phyloP scores from a whole-genome alignment of 64 coral and sea anemone species.

The Catalaphyllia jardinei region DNA sequence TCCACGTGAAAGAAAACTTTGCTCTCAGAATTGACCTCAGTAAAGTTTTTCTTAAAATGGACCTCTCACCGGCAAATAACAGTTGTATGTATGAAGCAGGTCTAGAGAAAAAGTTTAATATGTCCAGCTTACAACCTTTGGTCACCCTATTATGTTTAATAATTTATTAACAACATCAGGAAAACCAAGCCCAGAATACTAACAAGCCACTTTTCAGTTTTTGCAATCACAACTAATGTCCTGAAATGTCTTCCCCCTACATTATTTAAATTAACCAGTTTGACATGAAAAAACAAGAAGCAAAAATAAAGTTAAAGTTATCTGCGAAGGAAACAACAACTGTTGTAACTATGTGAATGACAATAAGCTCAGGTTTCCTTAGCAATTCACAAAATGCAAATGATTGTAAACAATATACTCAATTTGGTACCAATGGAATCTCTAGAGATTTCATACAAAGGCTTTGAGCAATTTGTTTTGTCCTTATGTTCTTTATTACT shows the following conservation, averaged over 20 bases:
- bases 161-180: neutral
- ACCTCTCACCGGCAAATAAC: no score
- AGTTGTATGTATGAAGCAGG: neutral
- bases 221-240: neutral
- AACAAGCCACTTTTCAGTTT: neutral
- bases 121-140: neutral
- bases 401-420: neutral
- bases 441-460: no score
- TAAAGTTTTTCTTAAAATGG: no score
- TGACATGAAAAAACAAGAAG: neutral
- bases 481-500: neutral
- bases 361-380: neutral
- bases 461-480: neutral
- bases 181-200: constrained; percentile 9
- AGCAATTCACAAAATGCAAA: neutral
- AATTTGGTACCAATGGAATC: neutral
- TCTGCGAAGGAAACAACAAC: neutral
- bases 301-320: neutral
- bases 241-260: neutral
- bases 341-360: neutral
- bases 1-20: no score
- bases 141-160: constrained; percentile 4
- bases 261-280: neutral
- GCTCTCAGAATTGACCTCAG: no score
- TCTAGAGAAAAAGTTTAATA: neutral